Conservation (phyloP, 2,888 invertebrate species). For the Leptinotarsa juncta region DNA sequence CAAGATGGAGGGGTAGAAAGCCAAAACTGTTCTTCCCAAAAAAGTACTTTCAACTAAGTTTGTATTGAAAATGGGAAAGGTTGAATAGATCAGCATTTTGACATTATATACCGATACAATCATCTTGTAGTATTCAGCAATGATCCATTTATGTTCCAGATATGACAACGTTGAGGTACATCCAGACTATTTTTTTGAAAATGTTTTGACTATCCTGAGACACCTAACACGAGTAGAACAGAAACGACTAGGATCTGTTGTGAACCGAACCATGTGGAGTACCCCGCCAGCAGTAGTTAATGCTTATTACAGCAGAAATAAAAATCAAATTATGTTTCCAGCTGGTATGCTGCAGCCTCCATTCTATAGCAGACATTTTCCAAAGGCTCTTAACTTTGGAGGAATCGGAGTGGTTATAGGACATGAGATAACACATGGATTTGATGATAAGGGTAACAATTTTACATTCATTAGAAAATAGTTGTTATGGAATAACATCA, state of each 20-base stretch:
- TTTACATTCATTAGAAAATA: too few relatives aligned
- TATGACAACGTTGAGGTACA: slow-evolving; percentile 83
- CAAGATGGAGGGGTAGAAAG: too few relatives aligned
- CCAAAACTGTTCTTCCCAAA: too few relatives aligned
- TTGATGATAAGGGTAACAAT: slow-evolving; percentile 82
- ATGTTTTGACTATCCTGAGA: slow-evolving; percentile 78
- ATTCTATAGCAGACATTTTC: slow-evolving; percentile 89
- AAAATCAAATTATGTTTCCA: slow-evolving; percentile 84
- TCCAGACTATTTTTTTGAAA: slow-evolving; percentile 83
- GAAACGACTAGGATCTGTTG: slow-evolving; percentile 74
- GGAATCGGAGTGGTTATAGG: slow-evolving; percentile 94
- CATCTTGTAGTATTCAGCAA: too few relatives aligned
- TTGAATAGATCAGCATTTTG: too few relatives aligned
- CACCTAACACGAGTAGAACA: slow-evolving; percentile 82
- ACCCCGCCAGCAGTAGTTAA: slow-evolving; percentile 92
- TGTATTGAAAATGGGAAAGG: too few relatives aligned
- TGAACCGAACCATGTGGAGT: slow-evolving; percentile 86
- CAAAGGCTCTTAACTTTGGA: slow-evolving; percentile 84
- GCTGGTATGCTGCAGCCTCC: slow-evolving; percentile 96
- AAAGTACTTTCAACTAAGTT: too few relatives aligned
- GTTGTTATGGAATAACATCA: too few relatives aligned
- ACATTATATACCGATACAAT: too few relatives aligned
- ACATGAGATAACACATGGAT: slow-evolving; percentile 92
- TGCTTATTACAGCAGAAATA: slow-evolving; percentile 94
- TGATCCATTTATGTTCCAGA: slow-evolving; percentile 55